Evolutionary conservation across 2,888 invertebrate species (phyloP), one percentile per base, ranked within the genome.

Genomic region (Fragum fragum): DNA sequence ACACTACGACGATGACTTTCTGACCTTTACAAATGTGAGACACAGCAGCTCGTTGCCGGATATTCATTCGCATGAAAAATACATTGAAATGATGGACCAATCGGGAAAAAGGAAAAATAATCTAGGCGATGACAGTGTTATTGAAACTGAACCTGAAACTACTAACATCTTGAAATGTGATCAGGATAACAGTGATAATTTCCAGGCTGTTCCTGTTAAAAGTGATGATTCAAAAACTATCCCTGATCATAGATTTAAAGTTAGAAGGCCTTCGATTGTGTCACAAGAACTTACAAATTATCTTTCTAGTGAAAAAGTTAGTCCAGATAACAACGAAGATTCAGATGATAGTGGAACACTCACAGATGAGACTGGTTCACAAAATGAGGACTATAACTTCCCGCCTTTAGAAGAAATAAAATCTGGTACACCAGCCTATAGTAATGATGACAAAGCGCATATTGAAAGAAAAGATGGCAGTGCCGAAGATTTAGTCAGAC

Each of bases 21-120:
- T 87, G 42, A 79, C 83, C 7, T 87, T 85, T 77, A 76, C 84
- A 66, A 74, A 79, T 66, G n/a, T 88, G 1, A 63, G 87, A 47
- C 89, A 85, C 39, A 87, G 90, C 71, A 87, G 83, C 42, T 90
- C 90, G 11, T 55, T 90, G 32, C 90, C 90, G 28, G 84, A 88
- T 55, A 86, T 86, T 28, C 72, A 76, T 26, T 74, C 77, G 21
- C 77, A 78, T 32, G 79, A 81, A 52, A 76, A 68, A 53, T 75
- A 61, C 39, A 76, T 69, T 21, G 83, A 83, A 74, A 61, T 80
- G 61, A 32, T 59, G 26, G 23, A 39, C 69, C 26, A 66, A 23
- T 21, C 26, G 1, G 42, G 26, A 18, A 32, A 66, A 11, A 66
- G 21, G 39, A 39, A 66, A 9, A 28, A 57, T 14, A 23, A 28